phyloP scores from a whole-genome alignment of 2,888 invertebrate genomes.

The Ornithoptera priamus region DNA sequence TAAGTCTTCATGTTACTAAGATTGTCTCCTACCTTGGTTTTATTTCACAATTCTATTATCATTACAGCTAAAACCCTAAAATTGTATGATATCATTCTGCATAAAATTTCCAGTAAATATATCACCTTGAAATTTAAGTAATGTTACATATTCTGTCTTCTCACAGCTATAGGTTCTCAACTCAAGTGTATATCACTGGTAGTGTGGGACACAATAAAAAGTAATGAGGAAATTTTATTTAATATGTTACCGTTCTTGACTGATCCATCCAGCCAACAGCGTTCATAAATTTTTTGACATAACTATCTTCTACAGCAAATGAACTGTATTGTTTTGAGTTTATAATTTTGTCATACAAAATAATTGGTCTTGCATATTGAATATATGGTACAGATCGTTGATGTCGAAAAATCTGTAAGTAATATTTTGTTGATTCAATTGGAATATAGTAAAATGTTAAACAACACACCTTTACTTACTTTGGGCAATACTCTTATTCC shows the following conservation, averaged over 20 bases:
- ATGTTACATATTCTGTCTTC: no score
- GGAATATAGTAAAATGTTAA: background rate
- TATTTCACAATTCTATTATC: no score
- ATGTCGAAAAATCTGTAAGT: slow-evolving; percentile 44
- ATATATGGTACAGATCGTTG: slow-evolving; percentile 36
- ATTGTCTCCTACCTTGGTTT: no score
- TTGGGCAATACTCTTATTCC: slow-evolving; percentile 42
- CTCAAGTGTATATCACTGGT: no score
- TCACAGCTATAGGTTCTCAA: no score
- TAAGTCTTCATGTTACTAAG: no score
- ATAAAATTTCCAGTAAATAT: no score
- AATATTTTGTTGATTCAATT: background rate
- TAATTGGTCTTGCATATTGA: slow-evolving; percentile 47
- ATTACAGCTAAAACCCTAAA: no score
- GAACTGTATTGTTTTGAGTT: slow-evolving; percentile 52
- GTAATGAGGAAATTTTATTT: background rate
- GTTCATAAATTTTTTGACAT: slow-evolving; percentile 80
- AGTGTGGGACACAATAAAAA: background rate
- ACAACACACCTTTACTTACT: slow-evolving; percentile 37
- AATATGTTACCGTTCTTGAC: slow-evolving; percentile 70
- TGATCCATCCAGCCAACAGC: slow-evolving; percentile 81
- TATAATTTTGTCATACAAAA: slow-evolving; percentile 24
- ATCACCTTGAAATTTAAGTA: no score
- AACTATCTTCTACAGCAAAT: slow-evolving; percentile 65
- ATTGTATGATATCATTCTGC: no score